Percentiles rank a stretch among this genome's conserved stretches.
Conservation (phyloP, 2,797 vertebrate species). For the Gadopsis marmoratus region DNA sequence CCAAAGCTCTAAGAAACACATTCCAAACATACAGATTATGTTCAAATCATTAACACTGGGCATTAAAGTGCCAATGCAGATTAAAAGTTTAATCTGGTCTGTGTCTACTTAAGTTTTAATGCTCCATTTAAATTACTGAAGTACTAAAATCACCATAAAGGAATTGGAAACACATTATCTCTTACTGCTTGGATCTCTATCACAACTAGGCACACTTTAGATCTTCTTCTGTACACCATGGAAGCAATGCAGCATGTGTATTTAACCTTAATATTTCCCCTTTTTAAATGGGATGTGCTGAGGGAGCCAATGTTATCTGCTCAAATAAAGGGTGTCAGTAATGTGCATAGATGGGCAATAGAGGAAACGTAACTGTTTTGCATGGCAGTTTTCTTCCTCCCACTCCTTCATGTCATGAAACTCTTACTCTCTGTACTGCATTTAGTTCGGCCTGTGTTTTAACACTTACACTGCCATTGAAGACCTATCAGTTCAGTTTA, state of each 20-base stretch:
- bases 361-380: background rate
- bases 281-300: conserved; percentile 24
- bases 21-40: conserved; percentile 61
- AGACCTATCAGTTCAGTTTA: conserved; percentile 19
- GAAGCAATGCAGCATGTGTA: conserved; percentile 16
- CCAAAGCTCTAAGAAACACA: conserved; percentile 58
- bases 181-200: conserved; percentile 18
- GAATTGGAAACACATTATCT: conserved; percentile 30
- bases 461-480: conserved; percentile 42
- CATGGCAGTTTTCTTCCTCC: background rate
- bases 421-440: conserved; percentile 20
- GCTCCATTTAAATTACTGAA: conserved; percentile 21
- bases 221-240: conserved; percentile 6
- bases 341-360: conserved; percentile 18
- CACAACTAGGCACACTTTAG: conserved; percentile 8
- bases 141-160: conserved; percentile 6
- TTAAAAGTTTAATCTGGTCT: conserved; percentile 54
- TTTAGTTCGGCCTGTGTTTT: conserved; percentile 27
- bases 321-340: conserved; percentile 15
- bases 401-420: conserved; percentile 5
- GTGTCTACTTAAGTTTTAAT: conserved; percentile 32
- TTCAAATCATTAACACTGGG: conserved; percentile 52
- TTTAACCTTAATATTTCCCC: conserved; percentile 22
- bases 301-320: conserved; percentile 19
- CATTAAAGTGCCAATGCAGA: conserved; percentile 60